A percentile compares a stretch with the other conserved stretches of the same genome.
These are phyloP conservation scores for Papilio dardanus DNA, from an alignment of 1,140 invertebrate species.

Conservation along the genomic window DNA sequence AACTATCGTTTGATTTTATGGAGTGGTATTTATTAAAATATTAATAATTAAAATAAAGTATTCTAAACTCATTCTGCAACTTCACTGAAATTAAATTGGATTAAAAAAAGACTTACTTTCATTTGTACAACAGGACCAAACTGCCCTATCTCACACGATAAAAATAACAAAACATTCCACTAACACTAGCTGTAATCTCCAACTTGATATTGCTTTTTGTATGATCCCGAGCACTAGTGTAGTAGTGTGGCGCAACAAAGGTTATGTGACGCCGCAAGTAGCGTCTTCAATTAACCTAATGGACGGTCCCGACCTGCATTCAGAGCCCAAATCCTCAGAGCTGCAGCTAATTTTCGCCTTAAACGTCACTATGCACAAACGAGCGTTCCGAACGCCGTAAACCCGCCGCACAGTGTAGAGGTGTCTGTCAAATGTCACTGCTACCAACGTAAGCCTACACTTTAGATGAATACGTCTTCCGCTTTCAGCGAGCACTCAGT, in stretches of 20 bases:
- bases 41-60: too few species aligned
- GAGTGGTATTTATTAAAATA: background rate
- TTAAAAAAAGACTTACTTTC: background rate
- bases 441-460: background rate
- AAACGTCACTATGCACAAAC: constrained; percentile 57
- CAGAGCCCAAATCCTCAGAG: constrained; percentile 74
- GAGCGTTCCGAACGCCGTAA: constrained; percentile 43
- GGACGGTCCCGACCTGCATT: constrained; percentile 76
- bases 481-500: background rate
- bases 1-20: background rate
- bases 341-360: constrained; percentile 78
- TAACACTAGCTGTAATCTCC: background rate
- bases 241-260: constrained; percentile 51
- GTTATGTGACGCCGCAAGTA: constrained; percentile 60
- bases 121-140: background rate
- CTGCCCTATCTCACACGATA: background rate
- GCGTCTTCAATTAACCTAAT: constrained; percentile 77
- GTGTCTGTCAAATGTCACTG: background rate
- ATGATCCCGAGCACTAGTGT: constrained; percentile 41
- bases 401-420: background rate
- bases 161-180: background rate
- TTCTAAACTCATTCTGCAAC: too few species aligned
- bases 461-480: background rate
- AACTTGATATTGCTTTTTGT: constrained; percentile 27
- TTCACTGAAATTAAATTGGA: background rate